phyloP scores from a whole-genome alignment of 2,113 vertebrate genomes.

The Tyrannus savana region DNA sequence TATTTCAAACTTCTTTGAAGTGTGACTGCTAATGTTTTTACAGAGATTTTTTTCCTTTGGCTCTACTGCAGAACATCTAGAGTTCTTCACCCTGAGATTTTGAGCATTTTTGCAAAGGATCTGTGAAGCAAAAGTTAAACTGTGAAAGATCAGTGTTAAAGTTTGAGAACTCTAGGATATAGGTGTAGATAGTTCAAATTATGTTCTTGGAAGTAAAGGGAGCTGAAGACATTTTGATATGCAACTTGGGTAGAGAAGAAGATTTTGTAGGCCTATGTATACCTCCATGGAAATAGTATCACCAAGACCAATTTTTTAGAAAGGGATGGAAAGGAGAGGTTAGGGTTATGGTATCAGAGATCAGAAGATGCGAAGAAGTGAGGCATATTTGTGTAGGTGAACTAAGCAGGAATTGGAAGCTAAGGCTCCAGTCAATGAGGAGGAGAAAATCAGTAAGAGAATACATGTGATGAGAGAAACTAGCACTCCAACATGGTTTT shows the following conservation, averaged over 20 bases:
- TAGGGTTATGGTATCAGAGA: background rate
- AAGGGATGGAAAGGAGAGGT: background rate
- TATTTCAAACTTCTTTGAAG: background rate
- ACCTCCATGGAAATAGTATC: background rate
- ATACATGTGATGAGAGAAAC: background rate
- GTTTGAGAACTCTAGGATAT: background rate
- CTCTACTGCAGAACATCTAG: background rate
- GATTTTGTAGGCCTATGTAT: background rate
- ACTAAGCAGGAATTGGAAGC: background rate
- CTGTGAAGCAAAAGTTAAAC: background rate
- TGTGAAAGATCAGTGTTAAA: background rate
- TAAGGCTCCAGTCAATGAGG: background rate
- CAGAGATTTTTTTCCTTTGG: background rate
- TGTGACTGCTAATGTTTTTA: background rate
- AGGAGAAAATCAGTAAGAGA: background rate
- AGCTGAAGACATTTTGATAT: background rate
- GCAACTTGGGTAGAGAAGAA: background rate
- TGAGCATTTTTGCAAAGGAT: background rate
- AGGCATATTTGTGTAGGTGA: rapidly evolving
- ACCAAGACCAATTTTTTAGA: background rate
- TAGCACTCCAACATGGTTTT: background rate
- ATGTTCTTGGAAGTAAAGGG: background rate
- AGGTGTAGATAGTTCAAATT: background rate
- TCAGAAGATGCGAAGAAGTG: background rate
- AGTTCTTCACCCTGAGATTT: background rate